phyloP scores from a whole-genome alignment of 2,888 invertebrate species.

The Agonopterix arenella region DNA sequence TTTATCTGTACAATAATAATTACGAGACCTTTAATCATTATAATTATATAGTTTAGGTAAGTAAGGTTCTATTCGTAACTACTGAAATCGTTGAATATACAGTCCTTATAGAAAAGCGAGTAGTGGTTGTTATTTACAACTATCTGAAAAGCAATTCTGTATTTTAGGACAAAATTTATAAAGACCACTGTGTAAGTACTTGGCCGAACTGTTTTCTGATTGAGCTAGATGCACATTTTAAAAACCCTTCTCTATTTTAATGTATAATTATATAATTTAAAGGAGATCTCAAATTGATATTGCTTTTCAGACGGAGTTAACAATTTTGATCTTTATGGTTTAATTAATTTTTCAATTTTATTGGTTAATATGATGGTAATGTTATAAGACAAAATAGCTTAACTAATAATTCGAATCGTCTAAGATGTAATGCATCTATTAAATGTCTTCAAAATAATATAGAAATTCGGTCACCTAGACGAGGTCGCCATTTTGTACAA shows the following conservation, averaged over 20 bases:
- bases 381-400: slow-evolving; percentile 18
- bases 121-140: slow-evolving; percentile 7
- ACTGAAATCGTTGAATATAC: slow-evolving; percentile 51
- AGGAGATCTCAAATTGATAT: slow-evolving; percentile 2
- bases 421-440: slow-evolving; percentile 27
- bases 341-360: slow-evolving; percentile 9
- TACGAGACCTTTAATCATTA: slow-evolving; percentile 73
- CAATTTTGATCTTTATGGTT: slow-evolving; percentile 11
- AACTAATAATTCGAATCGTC: slow-evolving; percentile 33
- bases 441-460: slow-evolving; percentile 36
- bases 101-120: slow-evolving; percentile 21
- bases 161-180: slow-evolving; percentile 4
- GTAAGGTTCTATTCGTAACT: slow-evolving; percentile 56
- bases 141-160: slow-evolving; percentile 38
- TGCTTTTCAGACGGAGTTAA: slow-evolving; percentile 39
- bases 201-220: slow-evolving; percentile 18
- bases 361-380: slow-evolving; percentile 11
- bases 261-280: neutral
- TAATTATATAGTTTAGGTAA: slow-evolving; percentile 56
- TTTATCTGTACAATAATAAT: slow-evolving; percentile 74
- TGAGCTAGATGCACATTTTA: too few relatives aligned
- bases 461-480: slow-evolving; percentile 76
- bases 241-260: too few relatives aligned
- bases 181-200: slow-evolving; percentile 30
- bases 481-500: slow-evolving; percentile 73